Base-by-base conservation (phyloP, 2,888 invertebrate genomes). In the Anoncus sp. region DNA sequence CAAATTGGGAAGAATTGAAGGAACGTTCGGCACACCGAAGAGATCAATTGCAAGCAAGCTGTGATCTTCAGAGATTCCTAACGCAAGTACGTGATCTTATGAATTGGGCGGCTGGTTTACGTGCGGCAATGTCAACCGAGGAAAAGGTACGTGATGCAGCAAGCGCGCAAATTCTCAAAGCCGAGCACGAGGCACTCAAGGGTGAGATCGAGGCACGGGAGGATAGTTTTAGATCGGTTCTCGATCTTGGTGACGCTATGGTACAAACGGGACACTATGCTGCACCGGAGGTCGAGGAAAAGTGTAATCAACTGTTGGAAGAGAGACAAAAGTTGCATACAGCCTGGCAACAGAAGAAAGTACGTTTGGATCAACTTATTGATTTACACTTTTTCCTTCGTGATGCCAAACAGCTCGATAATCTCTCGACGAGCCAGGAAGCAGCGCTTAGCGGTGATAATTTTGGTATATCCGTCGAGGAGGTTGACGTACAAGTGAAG, bases 311-410 rank as follows among this genome's bases (percentile, higher is more conserved):
- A 31, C 92, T 98, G 76, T 91, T 97, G 75, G 95, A 96, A 77
- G 97, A 97, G 88, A 93, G 97, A 0, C 95, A 95, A 74, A 94
- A 94, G 67, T 92, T 98, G 27, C 96, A 96, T 86, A 94, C 94
- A 0, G 96, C 97, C 1, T 98, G 98, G 98, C 96, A 97, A 80
- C 94, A 96, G 67, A 96, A 98, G 85, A 97, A 97, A 90, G 95
- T 97, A 60, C 96, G 97, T 86, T 91, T 98, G 49, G 97, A 98
- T 89, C 98, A 98, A 90, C 93, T 98, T 79, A 97, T 97, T 79
- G 98, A 98, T 91, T 93, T 98, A 86, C 98, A 98, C 92, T 96
- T 97, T 91, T 99, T 99, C 94, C 92, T 98, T 80, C 93, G 98
- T 2, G 99, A 99, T 92, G 97, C 98, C 14, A 97, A 97, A 87